Evolutionary conservation across 1,140 invertebrate genomes (phyloP).

Genomic region (Camponotus floridanus): DNA sequence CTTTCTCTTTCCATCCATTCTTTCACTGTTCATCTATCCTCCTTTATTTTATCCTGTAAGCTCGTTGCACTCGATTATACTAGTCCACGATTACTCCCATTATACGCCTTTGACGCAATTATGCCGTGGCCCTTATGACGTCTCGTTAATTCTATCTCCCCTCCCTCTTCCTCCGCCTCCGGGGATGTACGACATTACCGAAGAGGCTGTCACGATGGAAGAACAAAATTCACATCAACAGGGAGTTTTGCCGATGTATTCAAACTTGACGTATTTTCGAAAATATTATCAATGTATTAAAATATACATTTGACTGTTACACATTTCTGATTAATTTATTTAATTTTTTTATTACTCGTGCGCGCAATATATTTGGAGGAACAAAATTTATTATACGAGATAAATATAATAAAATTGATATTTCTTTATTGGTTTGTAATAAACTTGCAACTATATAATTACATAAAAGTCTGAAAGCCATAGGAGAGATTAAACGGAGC

Average conservation of each 20-base stretch:
- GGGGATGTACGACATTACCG: conserved; percentile 55
- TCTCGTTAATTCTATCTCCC: conserved; percentile 74
- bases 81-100: conserved; percentile 75
- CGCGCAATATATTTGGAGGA: neutral
- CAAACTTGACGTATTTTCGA: neutral
- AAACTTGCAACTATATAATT: neutral
- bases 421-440: neutral
- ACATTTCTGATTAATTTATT: neutral
- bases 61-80: conserved; percentile 64
- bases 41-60: conserved; percentile 33
- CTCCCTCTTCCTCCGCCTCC: neutral
- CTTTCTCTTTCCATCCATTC: conserved; percentile 6
- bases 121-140: conserved; percentile 76
- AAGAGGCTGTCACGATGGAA: conserved; percentile 55
- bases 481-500: neutral
- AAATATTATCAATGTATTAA: neutral
- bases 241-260: conserved; percentile 11
- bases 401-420: neutral
- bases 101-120: conserved; percentile 80
- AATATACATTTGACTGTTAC: no score
- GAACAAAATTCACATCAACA: conserved; percentile 44
- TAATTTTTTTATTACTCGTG: neutral
- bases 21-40: conserved; percentile 21
- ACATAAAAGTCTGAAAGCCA: neutral
- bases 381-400: neutral